Base-by-base conservation (phyloP, 2,797 vertebrate species). In the Hephaestus fuliginosus region DNA sequence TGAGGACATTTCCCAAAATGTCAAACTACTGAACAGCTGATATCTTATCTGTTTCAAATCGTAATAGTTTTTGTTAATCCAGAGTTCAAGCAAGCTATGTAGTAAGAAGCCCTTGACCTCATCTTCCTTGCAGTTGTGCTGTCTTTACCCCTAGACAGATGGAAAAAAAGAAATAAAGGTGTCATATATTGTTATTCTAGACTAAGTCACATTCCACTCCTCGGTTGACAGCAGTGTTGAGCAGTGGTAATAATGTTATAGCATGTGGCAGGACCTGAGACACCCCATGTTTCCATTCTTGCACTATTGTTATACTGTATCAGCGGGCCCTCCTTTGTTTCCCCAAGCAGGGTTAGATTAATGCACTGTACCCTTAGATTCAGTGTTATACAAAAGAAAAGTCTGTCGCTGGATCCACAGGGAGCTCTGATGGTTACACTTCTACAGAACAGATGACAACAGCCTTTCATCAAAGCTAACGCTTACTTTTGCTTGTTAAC, bases 391-490 rank as follows among this genome's bases (percentile, higher is more conserved):
- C 93, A 95, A 93, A 92, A 90, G 94, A 91, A 92, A 94, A 91
- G 91, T 86, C 91, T 92, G 93, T 94, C 89, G 75, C 85, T 81
- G 76, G 81, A 86, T 89, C 94, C 92, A 70, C 83, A 80, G 93
- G 93, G 94, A 94, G 91, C 87, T 78, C 76, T 92, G 92, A 92
- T 88, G 91, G 89, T 93, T 94, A 83, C 87, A 85, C 85, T 93
- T 92, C 93, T 78, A 86, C 81, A 80, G 91, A 94, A 78, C 86
- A 88, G 86, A 94, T 95, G 94, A 96, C 94, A 95, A 91, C 91
- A 93, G 92, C 91, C 88, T 94, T 96, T 94, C 92, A 94, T 96
- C 95, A 96, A 92, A 94, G 89, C 83, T 75, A 89, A 90, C 83
- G 43, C 85, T 85, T 81, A 85, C 90, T 85, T 85, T 84, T 85